Evolutionary conservation across 1,140 invertebrate species (phyloP).

Genomic region (Orussus abietinus): DNA sequence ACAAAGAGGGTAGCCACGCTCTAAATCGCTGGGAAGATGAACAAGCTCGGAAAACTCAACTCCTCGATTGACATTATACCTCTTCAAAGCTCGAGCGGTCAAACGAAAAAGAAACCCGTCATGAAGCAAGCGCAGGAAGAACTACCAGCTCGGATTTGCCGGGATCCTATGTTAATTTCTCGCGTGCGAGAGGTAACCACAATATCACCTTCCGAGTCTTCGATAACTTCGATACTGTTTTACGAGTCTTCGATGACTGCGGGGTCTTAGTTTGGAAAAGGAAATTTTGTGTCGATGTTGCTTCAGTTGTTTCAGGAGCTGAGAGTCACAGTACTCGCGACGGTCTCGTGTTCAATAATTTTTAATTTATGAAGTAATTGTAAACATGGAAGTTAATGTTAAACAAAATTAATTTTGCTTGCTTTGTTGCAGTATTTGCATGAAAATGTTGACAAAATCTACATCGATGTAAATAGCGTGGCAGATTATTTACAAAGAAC

Average conservation of each 20-base stretch:
- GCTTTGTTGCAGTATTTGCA: slow-evolving; percentile 62
- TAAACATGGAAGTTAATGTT: not conserved
- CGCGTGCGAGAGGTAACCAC: slow-evolving; percentile 22
- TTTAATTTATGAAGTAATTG: slow-evolving; percentile 2
- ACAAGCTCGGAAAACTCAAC: slow-evolving; percentile 38
- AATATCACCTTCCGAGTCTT: slow-evolving; percentile 3
- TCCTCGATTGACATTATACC: slow-evolving; percentile 43
- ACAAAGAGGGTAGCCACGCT: too few relatives aligned
- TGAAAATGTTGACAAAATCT: slow-evolving; percentile 68
- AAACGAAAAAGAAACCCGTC: slow-evolving; percentile 18
- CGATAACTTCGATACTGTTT: not conserved
- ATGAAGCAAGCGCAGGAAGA: slow-evolving; percentile 15
- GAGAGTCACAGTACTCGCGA: slow-evolving; percentile 3
- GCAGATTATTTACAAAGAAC: slow-evolving; percentile 65
- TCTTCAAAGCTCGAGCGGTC: slow-evolving; percentile 31
- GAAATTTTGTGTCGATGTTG: slow-evolving; percentile 8
- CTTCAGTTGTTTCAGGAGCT: slow-evolving; percentile 1
- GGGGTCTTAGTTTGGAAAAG: slow-evolving; percentile 5
- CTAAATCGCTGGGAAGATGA: slow-evolving; percentile 49
- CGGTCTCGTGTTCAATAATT: slow-evolving; percentile 6
- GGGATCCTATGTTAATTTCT: slow-evolving; percentile 22
- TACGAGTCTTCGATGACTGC: slow-evolving; percentile 2
- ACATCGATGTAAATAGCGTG: slow-evolving; percentile 71
- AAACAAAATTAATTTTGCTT: slow-evolving; percentile 3
- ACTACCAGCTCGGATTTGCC: slow-evolving; percentile 12